phyloP scores from a whole-genome alignment of 2,113 vertebrate genomes.

The Cardinalis cardinalis region DNA sequence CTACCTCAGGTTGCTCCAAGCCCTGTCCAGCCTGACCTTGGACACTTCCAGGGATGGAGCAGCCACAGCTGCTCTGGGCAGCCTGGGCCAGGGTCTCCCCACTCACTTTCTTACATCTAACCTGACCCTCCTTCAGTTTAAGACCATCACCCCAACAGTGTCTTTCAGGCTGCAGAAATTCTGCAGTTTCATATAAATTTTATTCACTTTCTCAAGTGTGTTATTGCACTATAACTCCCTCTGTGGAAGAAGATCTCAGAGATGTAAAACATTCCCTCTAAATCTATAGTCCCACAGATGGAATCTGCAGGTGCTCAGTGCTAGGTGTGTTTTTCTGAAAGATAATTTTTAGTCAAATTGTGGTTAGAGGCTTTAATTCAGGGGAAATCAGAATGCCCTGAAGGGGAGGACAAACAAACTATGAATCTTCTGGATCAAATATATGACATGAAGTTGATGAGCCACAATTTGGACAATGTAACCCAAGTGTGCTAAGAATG shows the following conservation, averaged over 20 bases:
- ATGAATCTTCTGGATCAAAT: background rate
- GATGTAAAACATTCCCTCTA: background rate
- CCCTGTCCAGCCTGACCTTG: fast-evolving
- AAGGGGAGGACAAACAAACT: background rate
- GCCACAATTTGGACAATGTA: background rate
- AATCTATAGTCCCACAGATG: background rate
- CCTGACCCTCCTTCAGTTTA: background rate
- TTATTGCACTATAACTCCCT: background rate
- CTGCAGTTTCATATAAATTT: background rate
- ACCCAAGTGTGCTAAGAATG: background rate
- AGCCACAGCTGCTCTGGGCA: background rate
- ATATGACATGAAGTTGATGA: background rate
- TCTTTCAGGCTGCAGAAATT: background rate
- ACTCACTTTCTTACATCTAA: background rate
- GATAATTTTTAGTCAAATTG: background rate
- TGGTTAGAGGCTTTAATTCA: background rate
- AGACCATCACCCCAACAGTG: background rate
- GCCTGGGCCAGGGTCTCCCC: fast-evolving
- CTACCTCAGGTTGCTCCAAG: background rate
- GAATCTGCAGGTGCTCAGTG: background rate
- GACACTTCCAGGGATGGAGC: background rate
- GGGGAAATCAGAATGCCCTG: background rate
- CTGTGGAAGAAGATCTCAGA: background rate
- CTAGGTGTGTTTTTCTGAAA: background rate
- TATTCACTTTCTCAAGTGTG: background rate